Base-by-base conservation (phyloP, 1,140 invertebrate genomes). In the Bactericera cockerelli region DNA sequence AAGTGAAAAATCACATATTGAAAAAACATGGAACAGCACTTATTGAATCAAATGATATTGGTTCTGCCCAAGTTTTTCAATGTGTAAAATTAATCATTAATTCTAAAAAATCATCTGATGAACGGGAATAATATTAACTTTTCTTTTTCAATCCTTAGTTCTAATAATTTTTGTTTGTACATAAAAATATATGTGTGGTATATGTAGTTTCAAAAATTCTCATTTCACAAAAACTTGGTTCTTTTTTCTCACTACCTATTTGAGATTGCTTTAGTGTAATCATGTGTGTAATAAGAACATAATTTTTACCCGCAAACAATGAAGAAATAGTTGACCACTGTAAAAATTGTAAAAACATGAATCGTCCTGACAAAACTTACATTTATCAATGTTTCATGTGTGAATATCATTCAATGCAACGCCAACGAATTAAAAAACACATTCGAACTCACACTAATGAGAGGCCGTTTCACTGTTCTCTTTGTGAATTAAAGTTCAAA, bases 401-500 rank as follows among this genome's bases (percentile, higher is more conserved):
- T 22, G 22, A 49, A 19, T 49, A 49, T 49, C 42, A 49, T n/a
- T 19, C 42, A 6, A 4, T 16, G 4, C n/a, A 49, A 10, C 4
- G n/a, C 22, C 8, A 3, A 49, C 42, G 42, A 4, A 49, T 49
- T 6, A 49, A 6, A 3, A 49, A 49, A 49, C 87, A 97, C 70
- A 84, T 97, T 80, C 77, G 92, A 62, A 87, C 85, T 2, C 93
- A 97, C 72, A 96, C 94, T 67, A 93, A 93, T 0, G 92, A 96
- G 65, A 77, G 92, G 2, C 93, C 93, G 0, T 98, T 91, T 67
- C 88, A 95, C 68, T 97, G 94, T 68, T 80, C 83, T 1, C 78
- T 95, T 1, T 98, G 94, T 71, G 89, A 91, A 65, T 95, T 90
- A 65, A 90, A 92, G 1, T 98, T 97, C 70, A 97, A 93, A 1